Evolutionary conservation across 2,797 vertebrate genomes (phyloP), one percentile per base, ranked within the genome.

Genomic region (Telmatherina bonti): DNA sequence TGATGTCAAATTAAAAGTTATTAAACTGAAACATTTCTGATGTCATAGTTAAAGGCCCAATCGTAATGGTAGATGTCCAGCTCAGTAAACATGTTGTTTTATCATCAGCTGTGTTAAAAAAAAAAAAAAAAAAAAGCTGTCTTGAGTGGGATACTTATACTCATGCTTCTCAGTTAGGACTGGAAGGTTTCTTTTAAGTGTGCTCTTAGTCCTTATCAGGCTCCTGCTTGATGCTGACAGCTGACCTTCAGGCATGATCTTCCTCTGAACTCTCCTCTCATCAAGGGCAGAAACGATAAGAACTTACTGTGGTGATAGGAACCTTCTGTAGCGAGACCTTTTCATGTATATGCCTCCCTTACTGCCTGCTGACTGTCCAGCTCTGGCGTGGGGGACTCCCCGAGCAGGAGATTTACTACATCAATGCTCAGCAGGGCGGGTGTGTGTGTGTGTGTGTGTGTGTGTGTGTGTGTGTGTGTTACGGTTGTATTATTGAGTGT

Each of bases 231-330:
- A 76, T 70, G 82, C 88, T 82, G 81, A 91, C 85, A 77, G 83
- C 79, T 93, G 91, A 94, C 93, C 93, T 93, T 91, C 88, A 90
- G 70, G 85, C 83, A 83, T 72, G 77, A 87, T 82, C 85, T 81
- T 45, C 7, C 7, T 70, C 72, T 55, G 58, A 77, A 33, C 85
- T 85, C 82, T 69, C 55, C 67, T 65, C 85, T 86, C 91, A 94
- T 93, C 91, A 93, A 93, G 93, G 84, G 79, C 67, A 66, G 72
- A 62, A 24, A 30, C 15, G 92, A 94, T 94, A 93, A 93, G 87
- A 85, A 75, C 81, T 85, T 79, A 74, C 89, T 77, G 74, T 47
- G 57, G 77, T 86, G 90, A 89, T 88, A 85, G 84, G 84, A 86
- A 82, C 72, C 79, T 69, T 81, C 72, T 65, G 61, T 26, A 5